Percentiles rank a stretch among this genome's conserved stretches.
These are phyloP conservation scores for Neomorphus geoffroyi DNA, from an alignment of 2,797 vertebrate genomes.

Conservation along the genomic window DNA sequence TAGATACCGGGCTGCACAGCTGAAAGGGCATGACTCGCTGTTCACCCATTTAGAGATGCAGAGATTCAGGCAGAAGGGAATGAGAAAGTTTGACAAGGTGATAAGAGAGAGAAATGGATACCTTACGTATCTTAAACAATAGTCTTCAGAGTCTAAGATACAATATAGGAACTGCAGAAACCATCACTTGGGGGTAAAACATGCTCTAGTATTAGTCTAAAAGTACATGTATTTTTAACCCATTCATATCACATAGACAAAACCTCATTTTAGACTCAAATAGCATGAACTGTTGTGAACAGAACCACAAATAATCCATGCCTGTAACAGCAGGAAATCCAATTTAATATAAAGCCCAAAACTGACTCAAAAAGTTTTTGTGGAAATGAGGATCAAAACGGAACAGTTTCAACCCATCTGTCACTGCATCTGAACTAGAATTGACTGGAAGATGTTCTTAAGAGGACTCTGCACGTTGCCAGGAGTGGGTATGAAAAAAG, in stretches of 20 bases:
- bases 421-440: neutral
- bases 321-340: neutral
- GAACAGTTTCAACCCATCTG: neutral
- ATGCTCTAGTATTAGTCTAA: neutral
- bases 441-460: neutral
- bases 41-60: neutral
- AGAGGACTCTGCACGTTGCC: neutral
- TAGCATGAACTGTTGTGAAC: neutral
- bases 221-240: neutral
- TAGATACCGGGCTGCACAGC: neutral
- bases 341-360: neutral
- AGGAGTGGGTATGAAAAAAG: neutral
- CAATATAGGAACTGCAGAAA: neutral
- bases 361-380: neutral
- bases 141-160: neutral
- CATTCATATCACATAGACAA: neutral
- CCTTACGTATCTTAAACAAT: neutral
- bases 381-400: rapidly evolving
- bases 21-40: neutral
- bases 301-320: neutral
- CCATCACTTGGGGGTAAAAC: neutral
- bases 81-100: neutral
- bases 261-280: neutral
- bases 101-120: neutral
- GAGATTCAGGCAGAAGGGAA: conserved; percentile 3